Percentiles rank a stretch among this genome's conserved stretches.
Conservation (phyloP, 2,888 invertebrate genomes). For the Dryomyza anilis region DNA sequence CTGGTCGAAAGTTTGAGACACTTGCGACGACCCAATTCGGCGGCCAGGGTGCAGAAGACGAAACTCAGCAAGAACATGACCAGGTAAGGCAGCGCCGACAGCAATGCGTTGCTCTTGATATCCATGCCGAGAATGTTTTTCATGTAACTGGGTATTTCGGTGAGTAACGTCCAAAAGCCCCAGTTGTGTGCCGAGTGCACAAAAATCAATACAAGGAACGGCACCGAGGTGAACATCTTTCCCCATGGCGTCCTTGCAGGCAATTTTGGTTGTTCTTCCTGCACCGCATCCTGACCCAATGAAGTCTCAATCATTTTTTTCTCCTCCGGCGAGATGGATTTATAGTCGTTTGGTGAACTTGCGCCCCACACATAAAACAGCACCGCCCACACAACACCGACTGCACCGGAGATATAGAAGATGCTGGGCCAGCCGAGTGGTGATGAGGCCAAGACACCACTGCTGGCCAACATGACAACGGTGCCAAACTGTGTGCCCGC, state of each 20-base stretch:
- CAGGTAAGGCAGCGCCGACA: constrained; percentile 76
- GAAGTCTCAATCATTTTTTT: constrained; percentile 71
- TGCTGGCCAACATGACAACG: constrained; percentile 72
- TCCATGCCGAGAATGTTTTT: constrained; percentile 73
- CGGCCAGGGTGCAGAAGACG: constrained; percentile 71
- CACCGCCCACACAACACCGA: constrained; percentile 68
- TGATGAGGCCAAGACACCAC: constrained; percentile 74
- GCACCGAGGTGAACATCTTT: constrained; percentile 73
- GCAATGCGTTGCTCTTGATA: constrained; percentile 72
- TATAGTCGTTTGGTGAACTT: constrained; percentile 68
- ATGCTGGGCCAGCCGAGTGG: constrained; percentile 77
- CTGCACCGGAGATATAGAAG: constrained; percentile 74
- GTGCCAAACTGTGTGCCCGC: constrained; percentile 81
- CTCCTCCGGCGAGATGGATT: constrained; percentile 69
- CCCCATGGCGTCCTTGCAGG: constrained; percentile 71
- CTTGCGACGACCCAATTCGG: constrained; percentile 56
- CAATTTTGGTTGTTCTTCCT: constrained; percentile 39
- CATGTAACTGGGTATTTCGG: constrained; percentile 83
- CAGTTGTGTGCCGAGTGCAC: constrained; percentile 76
- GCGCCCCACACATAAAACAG: constrained; percentile 69
- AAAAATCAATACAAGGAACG: constrained; percentile 75
- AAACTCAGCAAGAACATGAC: constrained; percentile 75
- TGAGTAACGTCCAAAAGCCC: constrained; percentile 84
- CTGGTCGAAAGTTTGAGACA: constrained; percentile 53
- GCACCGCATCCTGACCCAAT: constrained; percentile 60